Evolutionary conservation across 2,113 vertebrate genomes (phyloP), one percentile per base, ranked within the genome.

Genomic region (Cephalopterus ornatus): DNA sequence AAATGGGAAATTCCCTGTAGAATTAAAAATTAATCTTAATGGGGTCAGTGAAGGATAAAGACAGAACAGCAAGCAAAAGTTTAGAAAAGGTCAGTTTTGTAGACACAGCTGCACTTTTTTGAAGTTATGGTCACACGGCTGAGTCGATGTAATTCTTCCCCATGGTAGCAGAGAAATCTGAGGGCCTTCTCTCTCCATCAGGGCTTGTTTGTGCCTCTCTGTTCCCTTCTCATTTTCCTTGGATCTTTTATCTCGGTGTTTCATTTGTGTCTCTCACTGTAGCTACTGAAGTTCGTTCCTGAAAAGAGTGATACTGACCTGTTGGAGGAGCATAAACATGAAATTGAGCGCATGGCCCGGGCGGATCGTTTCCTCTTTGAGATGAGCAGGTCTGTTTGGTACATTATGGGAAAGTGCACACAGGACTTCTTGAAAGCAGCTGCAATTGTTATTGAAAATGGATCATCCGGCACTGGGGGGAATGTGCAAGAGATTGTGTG

Each of bases 291-390:
- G 97, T 99, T 99, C 2, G 90, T 99, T 92, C 99, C 99, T 1
- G 99, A 99, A 96, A 99, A 99, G 97, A 99, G 99, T 0, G 99
- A 99, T 66, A 97, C 99, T 0, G 99, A 99, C 92, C 98, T 99
- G n/a, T 94, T 99, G 86, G 99, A 99, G 96, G 99, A 99, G 73
- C 99, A 99, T 97, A 99, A 99, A 84, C 99, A 99, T 0, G 99
- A 99, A 97, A 98, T 99, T 8, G 99, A 99, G 83, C 98, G 99
- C 62, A 99, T 99, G 99, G 99, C 99, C n/a, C 98, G 99, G 1
- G 99, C 99, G 0, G 99, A 99, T 96, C 99, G 99, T 96, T 99
- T 99, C 98, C 98, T 99, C 83, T 99, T 98, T 72, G 99, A 99
- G 85, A 99, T 99, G 99, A 99, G 99, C 99, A 99, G 99, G 99